These are phyloP conservation scores for Belonocnema kinseyi DNA, from an alignment of 1,140 invertebrate species.

Conservation along the genomic window DNA sequence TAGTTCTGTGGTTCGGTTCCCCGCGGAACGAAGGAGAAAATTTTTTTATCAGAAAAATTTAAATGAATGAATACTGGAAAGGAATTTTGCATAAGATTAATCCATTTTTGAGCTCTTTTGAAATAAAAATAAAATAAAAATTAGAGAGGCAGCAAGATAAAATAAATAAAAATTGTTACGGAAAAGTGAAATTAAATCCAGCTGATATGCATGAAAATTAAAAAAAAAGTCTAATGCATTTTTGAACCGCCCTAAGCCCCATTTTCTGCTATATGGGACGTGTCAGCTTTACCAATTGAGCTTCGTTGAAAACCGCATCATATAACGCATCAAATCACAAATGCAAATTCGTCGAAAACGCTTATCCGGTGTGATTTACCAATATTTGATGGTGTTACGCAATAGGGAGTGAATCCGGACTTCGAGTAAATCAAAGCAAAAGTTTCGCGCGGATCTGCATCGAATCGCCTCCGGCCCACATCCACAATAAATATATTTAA, in stretches of 20 bases:
- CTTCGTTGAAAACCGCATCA: slow-evolving; percentile 12
- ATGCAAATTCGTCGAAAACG: slow-evolving; percentile 18
- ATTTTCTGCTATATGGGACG: too few relatives aligned
- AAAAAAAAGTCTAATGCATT: neutral
- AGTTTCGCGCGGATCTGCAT: slow-evolving; percentile 21
- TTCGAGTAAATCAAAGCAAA: slow-evolving; percentile 29
- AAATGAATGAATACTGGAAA: too few relatives aligned
- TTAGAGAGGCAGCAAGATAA: too few relatives aligned
- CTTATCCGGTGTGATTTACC: slow-evolving; percentile 27
- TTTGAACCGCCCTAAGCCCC: too few relatives aligned
- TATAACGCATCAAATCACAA: slow-evolving; percentile 22
- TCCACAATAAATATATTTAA: slow-evolving; percentile 22
- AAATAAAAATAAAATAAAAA: too few relatives aligned
- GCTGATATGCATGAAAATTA: neutral
- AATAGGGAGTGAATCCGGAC: slow-evolving; percentile 26
- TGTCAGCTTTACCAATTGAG: neutral
- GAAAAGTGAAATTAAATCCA: neutral
- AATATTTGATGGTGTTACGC: slow-evolving; percentile 29
- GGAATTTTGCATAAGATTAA: too few relatives aligned
- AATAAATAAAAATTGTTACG: too few relatives aligned
- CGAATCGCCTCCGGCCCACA: neutral
- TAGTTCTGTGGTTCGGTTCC: too few relatives aligned
- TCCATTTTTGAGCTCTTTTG: too few relatives aligned
- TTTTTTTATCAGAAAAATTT: too few relatives aligned
- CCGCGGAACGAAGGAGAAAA: too few relatives aligned